These are phyloP conservation scores for Chinchilla lanigera DNA, from an alignment of 2,113 vertebrate genomes.

Conservation along the genomic window DNA sequence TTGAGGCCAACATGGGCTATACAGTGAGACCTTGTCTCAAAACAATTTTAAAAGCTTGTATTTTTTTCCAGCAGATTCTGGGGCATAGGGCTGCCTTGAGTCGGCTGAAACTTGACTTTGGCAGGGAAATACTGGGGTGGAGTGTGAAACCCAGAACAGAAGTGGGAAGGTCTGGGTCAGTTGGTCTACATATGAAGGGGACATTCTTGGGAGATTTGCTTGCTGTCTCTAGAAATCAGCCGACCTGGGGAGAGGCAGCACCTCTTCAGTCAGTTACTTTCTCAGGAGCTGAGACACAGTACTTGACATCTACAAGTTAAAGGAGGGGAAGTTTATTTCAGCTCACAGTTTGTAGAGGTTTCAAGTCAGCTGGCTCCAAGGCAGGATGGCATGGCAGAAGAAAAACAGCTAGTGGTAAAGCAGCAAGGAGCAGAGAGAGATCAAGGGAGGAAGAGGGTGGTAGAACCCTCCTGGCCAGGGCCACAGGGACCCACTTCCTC, in stretches of 20 bases:
- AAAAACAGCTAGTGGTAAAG: background rate
- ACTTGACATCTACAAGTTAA: background rate
- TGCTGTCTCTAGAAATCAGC: background rate
- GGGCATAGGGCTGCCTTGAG: background rate
- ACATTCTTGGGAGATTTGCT: background rate
- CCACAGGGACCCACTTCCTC: background rate
- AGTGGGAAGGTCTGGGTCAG: background rate
- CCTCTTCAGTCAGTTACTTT: background rate
- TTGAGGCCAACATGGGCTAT: no score
- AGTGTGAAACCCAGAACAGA: background rate
- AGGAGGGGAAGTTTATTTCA: background rate
- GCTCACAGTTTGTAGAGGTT: background rate
- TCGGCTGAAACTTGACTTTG: background rate
- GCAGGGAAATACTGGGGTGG: background rate
- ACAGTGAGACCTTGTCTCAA: no score
- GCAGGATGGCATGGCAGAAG: background rate
- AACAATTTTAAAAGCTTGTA: no score
- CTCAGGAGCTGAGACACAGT: background rate
- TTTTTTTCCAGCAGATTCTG: background rate
- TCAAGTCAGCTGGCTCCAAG: background rate
- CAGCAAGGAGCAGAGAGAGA: background rate
- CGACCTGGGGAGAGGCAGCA: background rate
- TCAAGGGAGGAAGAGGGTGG: background rate
- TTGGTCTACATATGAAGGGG: background rate
- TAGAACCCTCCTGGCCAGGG: background rate